Percentiles rank a stretch among this genome's conserved stretches.
phyloP scores from a whole-genome alignment of 1,140 invertebrate genomes.

The Lepidostoma basale region DNA sequence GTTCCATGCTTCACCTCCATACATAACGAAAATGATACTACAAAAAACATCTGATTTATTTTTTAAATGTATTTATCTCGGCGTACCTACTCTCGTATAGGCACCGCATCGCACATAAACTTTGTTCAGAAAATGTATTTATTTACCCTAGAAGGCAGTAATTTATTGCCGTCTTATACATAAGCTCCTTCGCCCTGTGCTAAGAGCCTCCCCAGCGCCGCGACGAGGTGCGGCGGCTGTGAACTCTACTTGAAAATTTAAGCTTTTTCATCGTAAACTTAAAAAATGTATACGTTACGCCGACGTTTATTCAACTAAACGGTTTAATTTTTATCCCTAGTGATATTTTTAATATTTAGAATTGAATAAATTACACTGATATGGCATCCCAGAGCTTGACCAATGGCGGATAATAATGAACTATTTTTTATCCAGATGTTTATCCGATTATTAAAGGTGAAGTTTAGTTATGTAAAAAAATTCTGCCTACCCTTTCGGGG shows the following conservation, averaged over 20 bases:
- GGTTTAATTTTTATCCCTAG: too few relatives aligned
- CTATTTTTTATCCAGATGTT: too few relatives aligned
- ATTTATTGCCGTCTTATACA: conserved; percentile 12
- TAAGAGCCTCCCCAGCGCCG: background rate
- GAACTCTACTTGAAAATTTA: background rate
- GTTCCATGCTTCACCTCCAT: too few relatives aligned
- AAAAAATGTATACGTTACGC: background rate
- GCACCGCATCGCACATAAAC: conserved; percentile 12
- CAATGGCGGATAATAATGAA: too few relatives aligned
- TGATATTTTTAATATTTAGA: too few relatives aligned
- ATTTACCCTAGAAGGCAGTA: conserved; percentile 15
- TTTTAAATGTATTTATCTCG: background rate
- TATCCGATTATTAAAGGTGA: too few relatives aligned
- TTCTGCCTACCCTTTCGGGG: too few relatives aligned
- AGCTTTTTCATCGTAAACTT: background rate
- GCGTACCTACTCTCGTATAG: background rate
- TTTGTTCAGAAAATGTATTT: conserved; percentile 24
- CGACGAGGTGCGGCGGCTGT: background rate
- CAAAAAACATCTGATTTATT: conserved; percentile 13
- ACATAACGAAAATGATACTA: too few relatives aligned
- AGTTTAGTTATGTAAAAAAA: too few relatives aligned
- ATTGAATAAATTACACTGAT: too few relatives aligned
- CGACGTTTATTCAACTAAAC: background rate
- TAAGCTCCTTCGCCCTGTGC: conserved; percentile 11
- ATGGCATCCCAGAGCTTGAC: too few relatives aligned